Evolutionary conservation across 2,113 vertebrate species (phyloP).

Genomic region (Rostratula benghalensis): DNA sequence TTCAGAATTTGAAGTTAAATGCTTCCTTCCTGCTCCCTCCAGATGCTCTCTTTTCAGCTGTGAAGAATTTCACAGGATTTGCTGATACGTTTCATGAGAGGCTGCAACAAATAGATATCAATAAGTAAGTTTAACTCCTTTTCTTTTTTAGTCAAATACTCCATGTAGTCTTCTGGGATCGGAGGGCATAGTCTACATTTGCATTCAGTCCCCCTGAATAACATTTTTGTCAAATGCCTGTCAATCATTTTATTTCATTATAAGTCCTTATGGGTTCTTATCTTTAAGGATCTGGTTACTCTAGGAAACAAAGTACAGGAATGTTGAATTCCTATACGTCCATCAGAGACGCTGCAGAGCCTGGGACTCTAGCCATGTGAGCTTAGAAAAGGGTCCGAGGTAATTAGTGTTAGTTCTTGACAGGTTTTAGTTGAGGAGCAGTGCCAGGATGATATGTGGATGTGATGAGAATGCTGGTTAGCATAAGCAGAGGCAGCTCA

Average conservation of each 20-base stretch:
- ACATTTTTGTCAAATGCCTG: neutral
- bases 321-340: neutral
- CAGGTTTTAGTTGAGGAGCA: neutral
- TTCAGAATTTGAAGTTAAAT: neutral
- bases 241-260: neutral
- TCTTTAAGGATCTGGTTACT: neutral
- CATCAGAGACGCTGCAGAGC: neutral
- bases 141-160: neutral
- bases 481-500: neutral
- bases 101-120: conserved; percentile 75
- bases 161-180: neutral
- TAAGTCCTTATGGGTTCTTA: neutral
- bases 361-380: neutral
- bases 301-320: neutral
- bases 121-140: conserved; percentile 76
- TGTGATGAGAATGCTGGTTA: neutral
- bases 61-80: conserved; percentile 84
- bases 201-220: neutral
- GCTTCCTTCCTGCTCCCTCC: neutral
- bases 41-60: conserved; percentile 91
- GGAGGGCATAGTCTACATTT: neutral
- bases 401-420: neutral
- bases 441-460: neutral
- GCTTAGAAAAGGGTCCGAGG: neutral
- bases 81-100: conserved; percentile 80